Percentiles rank a stretch among this genome's conserved stretches.
phyloP scores from a whole-genome alignment of 1,140 invertebrate genomes.

The Pomacea maculata region DNA sequence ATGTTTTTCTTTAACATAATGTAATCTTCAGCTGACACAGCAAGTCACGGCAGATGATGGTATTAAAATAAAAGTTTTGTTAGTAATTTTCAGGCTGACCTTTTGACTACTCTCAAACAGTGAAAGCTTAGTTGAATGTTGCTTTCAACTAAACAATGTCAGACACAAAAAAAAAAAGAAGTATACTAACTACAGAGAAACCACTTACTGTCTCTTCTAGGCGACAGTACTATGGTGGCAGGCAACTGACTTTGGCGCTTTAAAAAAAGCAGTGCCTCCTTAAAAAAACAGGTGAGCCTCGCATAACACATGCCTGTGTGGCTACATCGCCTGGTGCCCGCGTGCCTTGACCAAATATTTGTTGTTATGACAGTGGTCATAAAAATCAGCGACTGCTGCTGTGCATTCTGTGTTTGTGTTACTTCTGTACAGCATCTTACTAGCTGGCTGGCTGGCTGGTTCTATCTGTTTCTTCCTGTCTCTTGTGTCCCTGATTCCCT shows the following conservation, averaged over 20 bases:
- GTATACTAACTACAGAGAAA: background rate
- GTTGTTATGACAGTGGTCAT: background rate
- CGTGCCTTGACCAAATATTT: background rate
- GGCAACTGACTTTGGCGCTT: background rate
- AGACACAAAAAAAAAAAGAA: background rate
- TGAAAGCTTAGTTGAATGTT: background rate
- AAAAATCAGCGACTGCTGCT: background rate
- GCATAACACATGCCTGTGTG: background rate
- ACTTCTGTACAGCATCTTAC: background rate
- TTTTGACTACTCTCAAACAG: background rate
- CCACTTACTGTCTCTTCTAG: background rate
- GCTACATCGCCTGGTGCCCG: background rate
- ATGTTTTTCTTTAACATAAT: no score
- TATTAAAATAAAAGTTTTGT: background rate
- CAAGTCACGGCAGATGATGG: background rate
- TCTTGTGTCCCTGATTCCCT: background rate
- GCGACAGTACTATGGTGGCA: conserved; percentile 6
- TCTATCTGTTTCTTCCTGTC: conserved; percentile 4
- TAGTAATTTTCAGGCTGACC: background rate
- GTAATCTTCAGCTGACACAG: background rate
- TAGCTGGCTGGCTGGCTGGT: background rate
- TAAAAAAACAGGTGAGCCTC: conserved; percentile 2
- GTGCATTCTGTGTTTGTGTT: background rate
- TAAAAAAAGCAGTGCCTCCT: background rate
- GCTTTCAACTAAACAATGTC: background rate